A percentile compares a stretch with the other conserved stretches of the same genome.
phyloP scores from a whole-genome alignment of 2,797 vertebrate genomes.

The Eulemur rubriventer region DNA sequence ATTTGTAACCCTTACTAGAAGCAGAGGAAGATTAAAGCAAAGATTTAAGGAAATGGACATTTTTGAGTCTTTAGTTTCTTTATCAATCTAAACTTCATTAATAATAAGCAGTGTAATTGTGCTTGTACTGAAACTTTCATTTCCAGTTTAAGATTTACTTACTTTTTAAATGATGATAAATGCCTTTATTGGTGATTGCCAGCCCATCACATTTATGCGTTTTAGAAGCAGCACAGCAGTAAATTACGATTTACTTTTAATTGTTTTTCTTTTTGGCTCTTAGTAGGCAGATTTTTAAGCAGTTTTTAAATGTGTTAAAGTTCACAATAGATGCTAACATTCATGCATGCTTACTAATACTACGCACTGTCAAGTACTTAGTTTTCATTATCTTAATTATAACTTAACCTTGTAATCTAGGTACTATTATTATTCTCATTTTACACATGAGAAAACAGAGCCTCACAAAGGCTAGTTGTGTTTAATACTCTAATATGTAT shows the following conservation, averaged over 20 bases:
- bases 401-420: neutral
- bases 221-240: neutral
- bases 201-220: neutral
- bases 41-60: neutral
- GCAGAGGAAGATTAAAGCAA: neutral
- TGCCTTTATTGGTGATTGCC: neutral
- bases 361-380: neutral
- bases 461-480: neutral
- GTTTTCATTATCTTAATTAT: conserved; percentile 1
- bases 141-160: neutral
- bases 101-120: neutral
- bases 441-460: neutral
- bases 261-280: neutral
- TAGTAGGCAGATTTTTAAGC: neutral
- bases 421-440: neutral
- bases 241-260: neutral
- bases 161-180: neutral
- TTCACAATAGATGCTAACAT: neutral
- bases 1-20: neutral
- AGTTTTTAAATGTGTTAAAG: conserved; percentile 11
- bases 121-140: neutral
- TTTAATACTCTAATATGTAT: neutral
- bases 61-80: neutral
- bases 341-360: neutral
- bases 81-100: neutral